phyloP scores from a whole-genome alignment of 2,888 invertebrate species.

The Aspidapion aeneum region DNA sequence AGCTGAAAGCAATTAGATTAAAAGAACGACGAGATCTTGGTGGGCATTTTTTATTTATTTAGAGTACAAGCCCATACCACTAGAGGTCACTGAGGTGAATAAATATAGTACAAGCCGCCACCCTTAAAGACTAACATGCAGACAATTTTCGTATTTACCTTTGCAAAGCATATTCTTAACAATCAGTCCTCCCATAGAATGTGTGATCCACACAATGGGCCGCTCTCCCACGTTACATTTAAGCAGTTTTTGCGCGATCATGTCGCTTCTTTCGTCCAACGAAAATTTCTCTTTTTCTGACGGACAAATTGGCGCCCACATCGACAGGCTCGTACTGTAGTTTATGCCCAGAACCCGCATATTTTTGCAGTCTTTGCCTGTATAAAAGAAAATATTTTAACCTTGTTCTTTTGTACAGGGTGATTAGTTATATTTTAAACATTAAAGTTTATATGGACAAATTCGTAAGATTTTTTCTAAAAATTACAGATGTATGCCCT shows the following conservation, averaged over 20 bases:
- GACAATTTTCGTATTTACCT: constrained; percentile 44
- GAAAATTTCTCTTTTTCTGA: constrained; percentile 53
- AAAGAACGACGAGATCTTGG: neutral
- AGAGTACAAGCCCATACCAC: neutral
- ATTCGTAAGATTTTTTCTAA: too few species aligned
- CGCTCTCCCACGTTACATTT: constrained; percentile 76
- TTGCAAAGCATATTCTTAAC: constrained; percentile 81
- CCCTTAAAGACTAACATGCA: too few species aligned
- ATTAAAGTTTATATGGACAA: neutral
- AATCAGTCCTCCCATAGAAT: constrained; percentile 94
- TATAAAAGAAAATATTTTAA: neutral
- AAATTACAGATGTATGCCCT: too few species aligned
- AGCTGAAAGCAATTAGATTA: constrained; percentile 33
- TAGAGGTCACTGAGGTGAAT: too few species aligned
- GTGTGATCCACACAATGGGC: constrained; percentile 88
- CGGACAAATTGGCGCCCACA: constrained; percentile 75
- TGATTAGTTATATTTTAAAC: too few species aligned
- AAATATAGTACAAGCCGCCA: too few species aligned
- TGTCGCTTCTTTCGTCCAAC: constrained; percentile 63
- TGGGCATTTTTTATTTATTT: neutral
- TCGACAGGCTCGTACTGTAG: constrained; percentile 80
- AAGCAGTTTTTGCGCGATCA: constrained; percentile 63
- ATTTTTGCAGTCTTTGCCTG: constrained; percentile 53
- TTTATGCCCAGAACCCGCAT: constrained; percentile 77
- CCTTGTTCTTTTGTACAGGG: too few species aligned